phyloP scores from a whole-genome alignment of 2,888 invertebrate species.

The Calameuta filiformis region DNA sequence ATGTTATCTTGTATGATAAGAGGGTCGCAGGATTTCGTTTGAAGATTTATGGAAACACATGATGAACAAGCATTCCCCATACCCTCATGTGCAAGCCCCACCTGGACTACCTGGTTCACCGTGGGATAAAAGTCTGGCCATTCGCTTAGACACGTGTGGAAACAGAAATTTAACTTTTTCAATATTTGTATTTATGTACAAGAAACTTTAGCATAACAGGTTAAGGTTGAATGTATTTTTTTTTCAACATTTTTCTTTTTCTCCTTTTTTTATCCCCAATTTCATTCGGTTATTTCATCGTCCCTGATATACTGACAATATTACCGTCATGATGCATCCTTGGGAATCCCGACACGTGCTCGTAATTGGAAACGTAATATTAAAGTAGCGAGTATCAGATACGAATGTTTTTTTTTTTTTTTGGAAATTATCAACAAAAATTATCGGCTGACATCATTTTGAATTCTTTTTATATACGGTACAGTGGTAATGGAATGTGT shows the following conservation, averaged over 20 bases:
- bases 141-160: not conserved
- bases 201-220: too few relatives aligned
- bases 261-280: not conserved
- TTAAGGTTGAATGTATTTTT: too few relatives aligned
- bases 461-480: not conserved
- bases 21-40: constrained; percentile 36
- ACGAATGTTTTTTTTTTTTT: not conserved
- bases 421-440: not conserved
- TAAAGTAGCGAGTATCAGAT: not conserved
- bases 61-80: constrained; percentile 34
- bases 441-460: not conserved
- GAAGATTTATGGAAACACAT: constrained; percentile 48
- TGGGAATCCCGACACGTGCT: not conserved
- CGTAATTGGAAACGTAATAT: not conserved
- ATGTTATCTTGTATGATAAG: constrained; percentile 14
- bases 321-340: not conserved
- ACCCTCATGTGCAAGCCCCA: constrained; percentile 9
- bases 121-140: not conserved
- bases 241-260: not conserved
- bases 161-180: not conserved
- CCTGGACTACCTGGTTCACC: not conserved
- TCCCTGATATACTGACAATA: not conserved
- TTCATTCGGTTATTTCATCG: not conserved
- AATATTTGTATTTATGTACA: not conserved
- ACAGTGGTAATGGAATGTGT: not conserved